Conservation (phyloP, 2,797 vertebrate species). For the Brachyrhaphis roseni region DNA sequence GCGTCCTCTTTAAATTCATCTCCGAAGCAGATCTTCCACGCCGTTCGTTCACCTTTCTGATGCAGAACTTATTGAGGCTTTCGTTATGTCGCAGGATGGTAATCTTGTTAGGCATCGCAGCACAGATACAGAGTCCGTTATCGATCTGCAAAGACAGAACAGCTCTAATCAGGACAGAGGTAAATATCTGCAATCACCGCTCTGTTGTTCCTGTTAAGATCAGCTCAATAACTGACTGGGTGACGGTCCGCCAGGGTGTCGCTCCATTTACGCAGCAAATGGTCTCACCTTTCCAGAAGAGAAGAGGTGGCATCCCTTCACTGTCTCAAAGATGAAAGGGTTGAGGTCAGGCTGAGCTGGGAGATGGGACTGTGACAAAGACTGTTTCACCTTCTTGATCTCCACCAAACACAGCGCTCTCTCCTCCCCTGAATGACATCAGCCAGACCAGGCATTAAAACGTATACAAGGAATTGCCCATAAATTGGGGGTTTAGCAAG, state of each 20-base stretch:
- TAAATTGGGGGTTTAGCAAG: not conserved
- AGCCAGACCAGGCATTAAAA: slow-evolving; percentile 5
- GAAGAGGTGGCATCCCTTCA: slow-evolving; percentile 98
- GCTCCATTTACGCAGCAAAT: slow-evolving; percentile 15
- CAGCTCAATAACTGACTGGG: slow-evolving; percentile 43
- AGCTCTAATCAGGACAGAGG: slow-evolving; percentile 25
- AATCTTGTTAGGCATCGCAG: slow-evolving; percentile 97
- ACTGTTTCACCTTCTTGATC: slow-evolving; percentile 98
- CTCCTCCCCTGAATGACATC: slow-evolving; percentile 80
- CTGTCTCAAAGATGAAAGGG: slow-evolving; percentile 93
- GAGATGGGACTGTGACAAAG: slow-evolving; percentile 95
- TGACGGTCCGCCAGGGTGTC: slow-evolving; percentile 11
- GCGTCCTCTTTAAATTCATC: not conserved
- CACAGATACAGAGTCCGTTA: slow-evolving; percentile 93
- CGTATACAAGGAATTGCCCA: not conserved
- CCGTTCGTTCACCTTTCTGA: slow-evolving; percentile 88
- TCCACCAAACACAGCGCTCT: slow-evolving; percentile 94
- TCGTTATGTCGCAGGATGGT: slow-evolving; percentile 93
- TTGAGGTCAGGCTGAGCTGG: slow-evolving; percentile 93
- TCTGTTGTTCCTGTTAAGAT: slow-evolving; percentile 19
- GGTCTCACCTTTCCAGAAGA: slow-evolving; percentile 91
- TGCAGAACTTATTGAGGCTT: slow-evolving; percentile 96
- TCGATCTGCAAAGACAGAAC: slow-evolving; percentile 86
- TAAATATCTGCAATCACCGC: slow-evolving; percentile 35
- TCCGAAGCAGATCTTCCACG: slow-evolving; percentile 4